phyloP scores from a whole-genome alignment of 2,797 vertebrate species.

The Chelonia mydas region DNA sequence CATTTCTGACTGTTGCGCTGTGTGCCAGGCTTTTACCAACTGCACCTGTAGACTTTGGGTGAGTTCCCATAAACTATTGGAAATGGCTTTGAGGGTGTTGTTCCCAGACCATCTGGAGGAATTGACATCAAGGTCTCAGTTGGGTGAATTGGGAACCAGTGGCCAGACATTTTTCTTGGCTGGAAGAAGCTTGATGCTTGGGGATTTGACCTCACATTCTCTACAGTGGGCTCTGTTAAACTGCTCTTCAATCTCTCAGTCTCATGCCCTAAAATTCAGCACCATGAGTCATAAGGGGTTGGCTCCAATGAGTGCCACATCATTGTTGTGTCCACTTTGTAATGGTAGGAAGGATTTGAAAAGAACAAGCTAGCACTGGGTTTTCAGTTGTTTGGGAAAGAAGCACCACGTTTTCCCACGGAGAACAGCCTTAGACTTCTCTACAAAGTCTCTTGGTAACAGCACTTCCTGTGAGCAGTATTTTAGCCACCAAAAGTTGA shows the following conservation, averaged over 20 bases:
- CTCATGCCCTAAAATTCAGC: neutral
- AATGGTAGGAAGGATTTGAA: neutral
- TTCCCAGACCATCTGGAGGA: neutral
- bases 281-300: neutral
- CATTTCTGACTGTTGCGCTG: neutral
- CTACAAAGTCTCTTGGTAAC: neutral
- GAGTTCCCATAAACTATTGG: neutral
- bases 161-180: rapidly evolving
- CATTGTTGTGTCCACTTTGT: neutral
- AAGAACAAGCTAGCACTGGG: neutral
- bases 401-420: neutral
- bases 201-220: neutral
- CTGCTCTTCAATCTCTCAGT: neutral
- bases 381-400: neutral
- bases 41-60: neutral
- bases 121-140: neutral
- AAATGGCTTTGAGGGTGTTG: neutral
- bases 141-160: neutral
- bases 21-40: neutral
- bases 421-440: neutral
- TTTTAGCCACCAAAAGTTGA: neutral
- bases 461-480: neutral
- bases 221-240: neutral
- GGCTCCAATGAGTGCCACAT: neutral
- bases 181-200: neutral